Evolutionary conservation across 2,113 vertebrate genomes (phyloP), one percentile per base, ranked within the genome.

Genomic region (Epinephelus cyanopodus): DNA sequence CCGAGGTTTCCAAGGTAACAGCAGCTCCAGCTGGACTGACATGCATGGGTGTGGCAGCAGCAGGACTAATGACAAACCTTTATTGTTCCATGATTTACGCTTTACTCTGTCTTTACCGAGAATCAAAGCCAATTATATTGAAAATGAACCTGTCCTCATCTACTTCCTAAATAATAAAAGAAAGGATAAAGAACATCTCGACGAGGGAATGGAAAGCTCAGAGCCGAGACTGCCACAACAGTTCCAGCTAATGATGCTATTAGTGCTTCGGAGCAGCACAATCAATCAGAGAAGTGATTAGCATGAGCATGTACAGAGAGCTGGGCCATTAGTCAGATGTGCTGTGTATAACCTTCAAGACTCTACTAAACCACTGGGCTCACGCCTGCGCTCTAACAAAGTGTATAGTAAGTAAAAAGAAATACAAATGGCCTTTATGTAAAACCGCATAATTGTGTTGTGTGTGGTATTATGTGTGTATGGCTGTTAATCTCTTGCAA

Each of bases 261-360:
- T 94, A 94, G 92, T 87, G 82, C 75, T 87, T 81, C 69, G 47
- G 60, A 80, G 91, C 86, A 78, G 82, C 81, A 77, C 77, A 84
- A 92, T 95, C 89, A 93, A 93, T 94, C 93, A 91, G 76, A 82
- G 76, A 85, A 91, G 90, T 94, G 91, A 95, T 94, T 93, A 93
- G 86, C 85, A 88, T 90, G 87, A 90, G 88, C 87, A 86, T 88
- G 90, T 90, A 89, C 81, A 80, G 80, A 88, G 89, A 79, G 87
- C 62, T 12, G 71, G 89, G 79, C 79, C 91, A 93, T 95, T 92
- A 92, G 90, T 93, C 84, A 89, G 90, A 83, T 80, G 83, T 68
- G 85, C 82, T 73, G 84, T 80, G 84, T 81, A 25, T 88, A 91
- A 91, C 91, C 92, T 92, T 91, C 78, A 76, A 81, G 78, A 87